These are phyloP conservation scores for Diplodus puntazzo DNA, from an alignment of 2,797 vertebrate species.

Conservation along the genomic window DNA sequence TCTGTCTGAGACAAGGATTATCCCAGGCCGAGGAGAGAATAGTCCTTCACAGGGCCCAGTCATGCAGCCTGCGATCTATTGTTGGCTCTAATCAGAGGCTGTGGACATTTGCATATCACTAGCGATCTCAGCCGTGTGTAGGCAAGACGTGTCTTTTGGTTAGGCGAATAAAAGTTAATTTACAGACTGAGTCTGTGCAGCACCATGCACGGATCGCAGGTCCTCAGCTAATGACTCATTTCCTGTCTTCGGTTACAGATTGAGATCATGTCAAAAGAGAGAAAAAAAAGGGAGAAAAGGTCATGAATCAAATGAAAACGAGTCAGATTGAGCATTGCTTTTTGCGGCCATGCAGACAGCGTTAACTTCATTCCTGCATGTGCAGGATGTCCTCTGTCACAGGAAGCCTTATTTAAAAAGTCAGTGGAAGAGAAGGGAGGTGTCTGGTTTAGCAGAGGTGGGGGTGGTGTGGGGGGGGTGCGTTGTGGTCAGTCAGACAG, in stretches of 20 bases:
- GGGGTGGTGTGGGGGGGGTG: background rate
- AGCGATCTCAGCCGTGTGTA: conserved; percentile 46
- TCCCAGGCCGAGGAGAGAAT: conserved; percentile 63
- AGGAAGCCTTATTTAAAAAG: conserved; percentile 69
- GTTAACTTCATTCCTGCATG: conserved; percentile 38
- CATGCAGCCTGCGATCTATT: conserved; percentile 69
- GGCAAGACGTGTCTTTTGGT: conserved; percentile 5
- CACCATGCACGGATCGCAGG: conserved; percentile 36
- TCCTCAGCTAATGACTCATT: conserved; percentile 69
- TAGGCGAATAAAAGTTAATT: conserved; percentile 30
- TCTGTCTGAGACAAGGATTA: conserved; percentile 78
- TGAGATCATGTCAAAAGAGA: conserved; percentile 40
- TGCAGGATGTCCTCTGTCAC: conserved; percentile 72
- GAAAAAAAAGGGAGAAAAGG: conserved; percentile 23
- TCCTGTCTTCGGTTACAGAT: conserved; percentile 62
- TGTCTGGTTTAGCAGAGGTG: conserved; percentile 27
- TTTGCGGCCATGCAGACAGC: conserved; percentile 36
- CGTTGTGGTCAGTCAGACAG: conserved; percentile 60
- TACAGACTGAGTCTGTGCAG: conserved; percentile 28
- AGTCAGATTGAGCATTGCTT: conserved; percentile 35
- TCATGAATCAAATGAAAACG: conserved; percentile 32
- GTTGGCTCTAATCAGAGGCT: conserved; percentile 61
- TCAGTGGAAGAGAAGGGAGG: conserved; percentile 52
- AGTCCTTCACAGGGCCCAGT: conserved; percentile 53
- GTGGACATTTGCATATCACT: conserved; percentile 69